These are phyloP conservation scores for Schlechtendalia chinensis DNA, from an alignment of 1,140 invertebrate genomes.

Conservation along the genomic window DNA sequence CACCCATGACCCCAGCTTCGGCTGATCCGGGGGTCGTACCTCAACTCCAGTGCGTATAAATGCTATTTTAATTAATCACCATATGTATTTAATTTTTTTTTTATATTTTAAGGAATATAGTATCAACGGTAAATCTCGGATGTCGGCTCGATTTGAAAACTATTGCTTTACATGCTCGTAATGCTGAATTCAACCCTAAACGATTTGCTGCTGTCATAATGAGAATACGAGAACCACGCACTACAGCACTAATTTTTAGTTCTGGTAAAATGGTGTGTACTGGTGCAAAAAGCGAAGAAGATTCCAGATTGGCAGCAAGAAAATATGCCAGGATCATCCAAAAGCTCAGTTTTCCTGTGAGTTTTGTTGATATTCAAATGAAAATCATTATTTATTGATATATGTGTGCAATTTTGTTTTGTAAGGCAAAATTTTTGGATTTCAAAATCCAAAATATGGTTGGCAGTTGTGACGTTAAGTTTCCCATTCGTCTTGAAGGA, in stretches of 20 bases:
- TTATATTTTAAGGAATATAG: slow-evolving; percentile 76
- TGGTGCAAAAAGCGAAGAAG: slow-evolving; percentile 98
- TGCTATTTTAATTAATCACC: background rate
- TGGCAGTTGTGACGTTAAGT: slow-evolving; percentile 98
- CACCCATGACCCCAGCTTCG: slow-evolving; percentile 90
- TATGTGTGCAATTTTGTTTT: slow-evolving; percentile 53
- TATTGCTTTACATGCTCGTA: slow-evolving; percentile 97
- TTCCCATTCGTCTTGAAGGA: slow-evolving; percentile 96
- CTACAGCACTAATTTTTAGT: slow-evolving; percentile 98
- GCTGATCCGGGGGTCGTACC: slow-evolving; percentile 91
- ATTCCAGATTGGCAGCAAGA: slow-evolving; percentile 91
- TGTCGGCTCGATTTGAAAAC: slow-evolving; percentile 95
- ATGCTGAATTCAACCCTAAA: slow-evolving; percentile 99
- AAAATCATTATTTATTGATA: background rate
- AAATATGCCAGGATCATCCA: slow-evolving; percentile 99
- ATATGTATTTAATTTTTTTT: background rate
- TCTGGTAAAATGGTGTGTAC: slow-evolving; percentile 99
- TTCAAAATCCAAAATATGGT: slow-evolving; percentile 99
- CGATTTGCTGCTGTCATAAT: slow-evolving; percentile 99
- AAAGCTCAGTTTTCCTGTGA: slow-evolving; percentile 92
- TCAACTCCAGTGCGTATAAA: slow-evolving; percentile 79
- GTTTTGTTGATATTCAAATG: slow-evolving; percentile 53
- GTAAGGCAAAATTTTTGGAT: slow-evolving; percentile 95
- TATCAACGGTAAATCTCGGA: slow-evolving; percentile 95
- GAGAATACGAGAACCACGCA: slow-evolving; percentile 97